phyloP scores from a whole-genome alignment of 35 echinoderm and acorn worm species.

The Apostichopus japonicus region DNA sequence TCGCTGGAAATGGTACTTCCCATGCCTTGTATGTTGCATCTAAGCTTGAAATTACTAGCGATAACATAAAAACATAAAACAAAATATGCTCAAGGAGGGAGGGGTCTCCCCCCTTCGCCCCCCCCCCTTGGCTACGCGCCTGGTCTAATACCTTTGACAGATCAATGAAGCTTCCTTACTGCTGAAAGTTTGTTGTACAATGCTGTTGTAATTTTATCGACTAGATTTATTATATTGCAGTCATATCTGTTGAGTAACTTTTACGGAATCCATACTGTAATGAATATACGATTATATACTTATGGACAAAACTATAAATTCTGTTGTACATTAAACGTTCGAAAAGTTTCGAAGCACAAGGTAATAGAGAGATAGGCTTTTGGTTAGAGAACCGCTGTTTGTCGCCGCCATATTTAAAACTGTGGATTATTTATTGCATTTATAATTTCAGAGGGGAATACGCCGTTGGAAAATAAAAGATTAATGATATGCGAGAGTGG shows the following conservation, averaged over 20 bases:
- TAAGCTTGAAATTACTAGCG: too few relatives aligned
- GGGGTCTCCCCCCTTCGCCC: too few relatives aligned
- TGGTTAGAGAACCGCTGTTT: background rate
- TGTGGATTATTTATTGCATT: background rate
- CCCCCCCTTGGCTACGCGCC: too few relatives aligned
- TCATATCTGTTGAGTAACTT: conserved; percentile 8
- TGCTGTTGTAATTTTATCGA: background rate
- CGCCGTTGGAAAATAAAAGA: background rate
- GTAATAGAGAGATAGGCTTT: background rate
- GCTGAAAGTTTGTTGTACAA: background rate
- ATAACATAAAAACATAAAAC: too few relatives aligned
- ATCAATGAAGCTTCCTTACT: background rate
- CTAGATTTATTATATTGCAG: background rate
- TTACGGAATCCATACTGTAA: conserved; percentile 1
- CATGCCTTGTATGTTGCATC: too few relatives aligned
- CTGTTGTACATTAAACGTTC: background rate
- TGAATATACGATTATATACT: background rate
- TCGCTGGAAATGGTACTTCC: too few relatives aligned
- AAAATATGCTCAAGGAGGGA: too few relatives aligned
- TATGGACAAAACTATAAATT: background rate
- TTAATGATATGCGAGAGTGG: conserved; percentile 13
- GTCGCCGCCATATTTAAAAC: background rate
- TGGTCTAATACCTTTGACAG: too few relatives aligned
- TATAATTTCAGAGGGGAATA: background rate
- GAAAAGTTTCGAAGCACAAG: background rate